phyloP scores from a whole-genome alignment of 2,797 vertebrate genomes.

The Gephyroberyx darwinii region DNA sequence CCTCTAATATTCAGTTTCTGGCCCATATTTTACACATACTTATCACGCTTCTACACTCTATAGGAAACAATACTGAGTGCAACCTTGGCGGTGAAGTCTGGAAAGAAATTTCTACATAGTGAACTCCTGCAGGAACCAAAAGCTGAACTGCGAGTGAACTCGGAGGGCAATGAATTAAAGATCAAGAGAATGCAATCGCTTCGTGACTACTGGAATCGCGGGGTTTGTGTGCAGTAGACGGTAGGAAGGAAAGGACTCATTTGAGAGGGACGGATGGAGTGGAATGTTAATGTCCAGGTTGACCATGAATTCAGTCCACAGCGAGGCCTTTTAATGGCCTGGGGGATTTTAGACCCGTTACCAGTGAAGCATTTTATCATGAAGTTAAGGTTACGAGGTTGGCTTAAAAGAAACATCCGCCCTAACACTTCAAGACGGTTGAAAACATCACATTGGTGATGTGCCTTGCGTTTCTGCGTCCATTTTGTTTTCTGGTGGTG shows the following conservation, averaged over 20 bases:
- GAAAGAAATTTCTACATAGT: slow-evolving; percentile 18
- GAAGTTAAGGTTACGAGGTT: neutral
- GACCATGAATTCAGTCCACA: slow-evolving; percentile 31
- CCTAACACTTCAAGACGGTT: neutral
- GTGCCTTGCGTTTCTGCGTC: neutral
- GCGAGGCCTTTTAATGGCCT: neutral
- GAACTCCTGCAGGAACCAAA: slow-evolving; percentile 6
- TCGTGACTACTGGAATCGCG: slow-evolving; percentile 48
- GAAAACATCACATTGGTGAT: neutral
- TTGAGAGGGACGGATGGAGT: slow-evolving; percentile 15
- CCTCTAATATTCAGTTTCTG: neutral
- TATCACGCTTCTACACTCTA: neutral
- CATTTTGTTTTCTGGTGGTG: too few species aligned
- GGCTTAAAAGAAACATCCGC: slow-evolving; percentile 13
- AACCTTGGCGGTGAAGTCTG: slow-evolving; percentile 9
- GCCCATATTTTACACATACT: neutral
- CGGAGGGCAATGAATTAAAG: slow-evolving; percentile 69
- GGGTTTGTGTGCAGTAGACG: slow-evolving; percentile 27
- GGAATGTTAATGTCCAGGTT: slow-evolving; percentile 42
- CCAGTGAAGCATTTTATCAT: neutral
- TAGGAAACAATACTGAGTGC: slow-evolving; percentile 9
- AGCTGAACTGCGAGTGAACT: slow-evolving; percentile 74
- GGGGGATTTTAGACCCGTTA: slow-evolving; percentile 10
- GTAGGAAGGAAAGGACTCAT: slow-evolving; percentile 28
- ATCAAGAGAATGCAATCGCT: slow-evolving; percentile 61